Conservation (phyloP, 2,113 vertebrate species). For the Ceuthmochares aereus region DNA sequence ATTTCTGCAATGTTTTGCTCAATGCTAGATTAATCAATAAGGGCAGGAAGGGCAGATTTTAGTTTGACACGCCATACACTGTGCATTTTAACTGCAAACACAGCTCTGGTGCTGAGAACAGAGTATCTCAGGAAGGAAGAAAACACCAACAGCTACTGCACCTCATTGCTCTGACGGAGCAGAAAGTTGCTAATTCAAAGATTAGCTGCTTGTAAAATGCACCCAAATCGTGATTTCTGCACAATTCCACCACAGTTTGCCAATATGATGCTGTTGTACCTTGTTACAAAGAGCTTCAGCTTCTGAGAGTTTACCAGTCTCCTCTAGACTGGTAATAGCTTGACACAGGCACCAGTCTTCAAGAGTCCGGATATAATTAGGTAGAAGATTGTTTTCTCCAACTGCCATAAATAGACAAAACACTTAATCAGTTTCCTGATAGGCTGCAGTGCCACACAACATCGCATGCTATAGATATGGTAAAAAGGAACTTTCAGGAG, state of each 20-base stretch:
- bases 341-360: conserved; percentile 92
- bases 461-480: background rate
- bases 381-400: conserved; percentile 74
- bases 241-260: background rate
- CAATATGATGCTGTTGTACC: conserved; percentile 72
- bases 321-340: conserved; percentile 84
- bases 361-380: conserved; percentile 77
- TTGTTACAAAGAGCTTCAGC: conserved; percentile 91
- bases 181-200: background rate
- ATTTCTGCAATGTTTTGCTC: background rate
- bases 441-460: background rate
- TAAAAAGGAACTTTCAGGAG: background rate
- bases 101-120: background rate
- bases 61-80: background rate
- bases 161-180: background rate
- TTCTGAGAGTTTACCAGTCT: conserved; percentile 81
- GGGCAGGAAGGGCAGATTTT: background rate
- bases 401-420: conserved; percentile 75
- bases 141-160: background rate
- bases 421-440: background rate
- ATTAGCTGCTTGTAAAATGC: background rate
- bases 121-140: background rate
- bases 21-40: background rate
- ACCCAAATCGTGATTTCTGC: background rate
- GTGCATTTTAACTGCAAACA: background rate